These are phyloP conservation scores for Blastobasis lacticolella DNA, from an alignment of 2,888 invertebrate genomes.

Conservation along the genomic window DNA sequence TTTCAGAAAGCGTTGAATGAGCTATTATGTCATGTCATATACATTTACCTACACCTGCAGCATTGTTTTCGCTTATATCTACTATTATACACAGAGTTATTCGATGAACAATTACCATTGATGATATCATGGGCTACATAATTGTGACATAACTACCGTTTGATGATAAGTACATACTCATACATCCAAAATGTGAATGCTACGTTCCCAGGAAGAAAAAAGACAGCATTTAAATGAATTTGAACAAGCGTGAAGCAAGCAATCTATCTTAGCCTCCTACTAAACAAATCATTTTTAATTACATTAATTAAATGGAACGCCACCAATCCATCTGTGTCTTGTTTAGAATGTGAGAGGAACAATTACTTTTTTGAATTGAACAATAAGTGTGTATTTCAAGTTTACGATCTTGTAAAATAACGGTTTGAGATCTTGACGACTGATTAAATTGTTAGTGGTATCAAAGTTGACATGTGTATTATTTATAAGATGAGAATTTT, in stretches of 20 bases:
- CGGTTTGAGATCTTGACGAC: not conserved
- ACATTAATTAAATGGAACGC: conserved; percentile 8
- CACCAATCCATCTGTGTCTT: conserved; percentile 23
- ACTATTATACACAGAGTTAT: too few relatives aligned
- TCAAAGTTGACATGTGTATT: not conserved
- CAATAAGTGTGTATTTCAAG: conserved; percentile 17
- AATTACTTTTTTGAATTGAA: too few relatives aligned
- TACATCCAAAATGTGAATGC: not conserved
- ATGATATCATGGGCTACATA: too few relatives aligned
- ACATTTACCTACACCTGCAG: too few relatives aligned
- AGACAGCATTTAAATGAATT: conserved; percentile 14
- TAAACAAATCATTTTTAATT: conserved; percentile 37
- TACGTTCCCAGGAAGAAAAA: too few relatives aligned
- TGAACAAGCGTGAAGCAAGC: conserved; percentile 36
- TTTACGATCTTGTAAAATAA: conserved; percentile 20
- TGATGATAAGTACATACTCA: conserved; percentile 1
- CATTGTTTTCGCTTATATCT: too few relatives aligned
- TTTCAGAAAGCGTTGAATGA: not conserved
- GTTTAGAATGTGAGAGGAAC: conserved; percentile 25
- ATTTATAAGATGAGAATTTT: too few relatives aligned
- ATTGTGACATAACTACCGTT: too few relatives aligned
- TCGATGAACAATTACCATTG: too few relatives aligned
- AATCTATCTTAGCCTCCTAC: conserved; percentile 26
- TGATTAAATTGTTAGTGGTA: not conserved
- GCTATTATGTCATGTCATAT: not conserved